These are phyloP conservation scores for Caerostris extrusa DNA, from an alignment of 1,140 invertebrate species.

Conservation along the genomic window DNA sequence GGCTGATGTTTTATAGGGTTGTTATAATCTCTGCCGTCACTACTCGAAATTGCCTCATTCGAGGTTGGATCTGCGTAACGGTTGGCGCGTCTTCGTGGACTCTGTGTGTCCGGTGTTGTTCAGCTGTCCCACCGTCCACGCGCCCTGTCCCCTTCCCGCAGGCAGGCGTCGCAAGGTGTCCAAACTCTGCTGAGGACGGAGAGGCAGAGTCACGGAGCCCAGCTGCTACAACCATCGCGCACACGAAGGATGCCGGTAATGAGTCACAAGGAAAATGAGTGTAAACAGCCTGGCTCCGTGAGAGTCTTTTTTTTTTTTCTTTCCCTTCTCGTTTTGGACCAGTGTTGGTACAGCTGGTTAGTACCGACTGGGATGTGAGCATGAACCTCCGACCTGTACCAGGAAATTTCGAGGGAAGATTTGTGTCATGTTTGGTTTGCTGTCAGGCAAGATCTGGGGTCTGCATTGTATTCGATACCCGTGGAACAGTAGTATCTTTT, in stretches of 20 bases:
- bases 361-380: neutral
- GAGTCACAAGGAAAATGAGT: constrained; percentile 26
- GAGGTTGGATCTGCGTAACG: neutral
- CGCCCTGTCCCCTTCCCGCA: neutral
- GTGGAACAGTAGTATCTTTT: no score
- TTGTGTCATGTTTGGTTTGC: neutral
- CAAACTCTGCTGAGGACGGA: neutral
- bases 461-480: no score
- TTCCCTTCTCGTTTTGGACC: neutral
- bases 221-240: neutral
- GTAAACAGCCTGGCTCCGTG: constrained; percentile 21
- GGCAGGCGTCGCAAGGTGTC: constrained; percentile 39
- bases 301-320: neutral
- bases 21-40: no score
- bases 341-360: constrained; percentile 10
- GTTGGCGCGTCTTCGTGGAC: neutral
- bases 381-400: neutral
- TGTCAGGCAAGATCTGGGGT: no score
- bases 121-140: neutral
- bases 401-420: neutral
- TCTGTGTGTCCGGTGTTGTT: constrained; percentile 1
- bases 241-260: neutral
- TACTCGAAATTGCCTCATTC: no score
- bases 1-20: no score
- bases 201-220: constrained; percentile 23